A percentile compares a stretch with the other conserved stretches of the same genome.
These are phyloP conservation scores for Corbicula japonica DNA, from an alignment of 2,888 invertebrate species.

Conservation along the genomic window DNA sequence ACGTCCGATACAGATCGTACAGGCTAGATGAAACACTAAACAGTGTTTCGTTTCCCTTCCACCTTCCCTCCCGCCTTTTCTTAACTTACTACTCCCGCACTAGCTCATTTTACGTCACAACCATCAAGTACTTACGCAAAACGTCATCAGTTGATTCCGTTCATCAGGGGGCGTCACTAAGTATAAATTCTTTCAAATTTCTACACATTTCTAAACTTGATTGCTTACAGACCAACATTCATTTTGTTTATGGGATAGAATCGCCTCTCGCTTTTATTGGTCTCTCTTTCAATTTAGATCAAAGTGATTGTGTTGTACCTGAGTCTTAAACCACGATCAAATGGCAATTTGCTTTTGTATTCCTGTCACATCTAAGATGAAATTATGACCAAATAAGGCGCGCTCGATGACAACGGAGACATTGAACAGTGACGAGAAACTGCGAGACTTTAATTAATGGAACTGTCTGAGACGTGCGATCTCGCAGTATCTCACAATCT, in stretches of 20 bases:
- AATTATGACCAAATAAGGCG: slow-evolving; percentile 48
- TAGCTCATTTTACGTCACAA: no score
- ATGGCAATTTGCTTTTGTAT: slow-evolving; percentile 23
- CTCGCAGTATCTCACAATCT: slow-evolving; percentile 40
- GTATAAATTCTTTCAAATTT: no score
- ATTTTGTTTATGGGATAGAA: neutral
- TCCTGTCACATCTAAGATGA: slow-evolving; percentile 54
- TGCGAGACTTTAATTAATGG: slow-evolving; percentile 49
- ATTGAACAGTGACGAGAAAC: slow-evolving; percentile 45
- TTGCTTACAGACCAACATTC: slow-evolving; percentile 29
- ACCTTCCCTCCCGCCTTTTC: no score
- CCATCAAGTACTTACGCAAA: no score
- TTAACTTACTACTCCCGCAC: no score
- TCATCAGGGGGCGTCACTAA: no score
- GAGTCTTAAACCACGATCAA: slow-evolving; percentile 33
- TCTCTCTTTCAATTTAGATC: slow-evolving; percentile 28
- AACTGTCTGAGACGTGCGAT: slow-evolving; percentile 43
- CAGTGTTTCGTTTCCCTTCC: no score
- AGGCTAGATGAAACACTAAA: no score
- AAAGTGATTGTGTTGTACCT: slow-evolving; percentile 29
- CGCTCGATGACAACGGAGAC: slow-evolving; percentile 41
- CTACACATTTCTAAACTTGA: slow-evolving; percentile 18
- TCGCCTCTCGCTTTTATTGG: no score
- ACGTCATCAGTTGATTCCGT: no score
- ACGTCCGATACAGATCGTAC: no score